Base-by-base conservation (phyloP, 1,140 invertebrate genomes). In the Drosophila gunungcola region DNA sequence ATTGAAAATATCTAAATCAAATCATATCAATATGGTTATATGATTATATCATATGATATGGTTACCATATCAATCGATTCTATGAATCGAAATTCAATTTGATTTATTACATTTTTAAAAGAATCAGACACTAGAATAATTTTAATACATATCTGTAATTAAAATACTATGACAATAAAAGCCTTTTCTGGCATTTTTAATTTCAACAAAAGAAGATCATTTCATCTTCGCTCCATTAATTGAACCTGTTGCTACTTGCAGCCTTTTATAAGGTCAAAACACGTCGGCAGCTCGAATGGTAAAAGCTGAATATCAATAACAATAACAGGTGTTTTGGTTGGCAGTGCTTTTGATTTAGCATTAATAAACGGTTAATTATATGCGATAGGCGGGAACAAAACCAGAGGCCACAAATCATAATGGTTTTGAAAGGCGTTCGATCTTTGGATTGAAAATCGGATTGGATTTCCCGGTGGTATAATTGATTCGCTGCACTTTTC, bases 311-410 rank as follows among this genome's bases (percentile, higher is more conserved):
- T 61, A 73, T 60, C 74, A 52, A 64, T 49, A 46, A 46, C 46
- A 45, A 82, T 77, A 69, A 78, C 69, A 80, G 83, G 75, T 85
- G 78, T 65, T 74, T 78, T 53, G 55, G 16, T 34, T 74, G 60
- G 13, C 64, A 53, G 67, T 69, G 78, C 82, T 81, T 86, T 78
- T 55, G 57, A 65, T 62, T 62, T 56, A 58, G 63, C 78, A 62
- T 85, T 85, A 74, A 62, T 29, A 88, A 70, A 88, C 75, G 67
- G 74, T 68, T 88, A 88, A 88, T 82, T 82, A 75, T 54, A 16
- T 36, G 10, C 36, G 46, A 62, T 58, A 51, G 64, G 61, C 58
- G 55, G 32, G 32, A 48, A 61, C 34, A 55, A 63, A 57, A 21
- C 16, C 54, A 52, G 27, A 39, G 41, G 73, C 46, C 42, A 81